Evolutionary conservation across 2,888 invertebrate species (phyloP), one percentile per base, ranked within the genome.

Genomic region (Agrochola lota): DNA sequence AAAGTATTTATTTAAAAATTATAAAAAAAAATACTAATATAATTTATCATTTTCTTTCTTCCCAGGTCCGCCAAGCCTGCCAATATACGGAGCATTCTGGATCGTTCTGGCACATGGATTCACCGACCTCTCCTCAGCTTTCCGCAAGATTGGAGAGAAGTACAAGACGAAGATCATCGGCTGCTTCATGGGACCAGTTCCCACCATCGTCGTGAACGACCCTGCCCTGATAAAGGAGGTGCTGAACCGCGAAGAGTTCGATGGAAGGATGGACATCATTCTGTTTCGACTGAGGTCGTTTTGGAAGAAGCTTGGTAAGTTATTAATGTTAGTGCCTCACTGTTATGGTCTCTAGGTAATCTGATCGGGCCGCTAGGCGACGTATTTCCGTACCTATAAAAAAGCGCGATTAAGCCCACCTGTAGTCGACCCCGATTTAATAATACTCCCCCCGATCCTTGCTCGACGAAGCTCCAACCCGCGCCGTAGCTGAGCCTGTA

Each of bases 81-180:
- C 98, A 1, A 71, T 98, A 30, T 97, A 97, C 87, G 97, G 98
- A 4, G 97, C 97, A 49, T 98, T 97, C 83, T 97, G 97, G 93
- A 95, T 97, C 62, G 89, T 98, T 63, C 90, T 97, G 60, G 91
- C 97, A 74, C 93, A 97, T 57, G 94, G 97, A 83, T 96, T 96
- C 81, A 94, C 94, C 70, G 97, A 97, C 87, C 92, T 97, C 0
- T 96, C 97, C 23, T 92, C 94, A 70, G 97, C 97, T 0, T 93
- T 97, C 40, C 88, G 93, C 1, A 95, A 95, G 72, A 92, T 97
- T 0, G 96, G 97, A 12, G 93, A 96, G 69, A 95, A 95, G 81
- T 97, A 98, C 89, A 97, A 97, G 77, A 97, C 97, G 1, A 97
- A 97, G 85, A 78, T 98, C 7, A 87, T 98, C 12, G 97, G 98